Conservation (phyloP, 2,888 invertebrate species). For the Camponotus fellah region DNA sequence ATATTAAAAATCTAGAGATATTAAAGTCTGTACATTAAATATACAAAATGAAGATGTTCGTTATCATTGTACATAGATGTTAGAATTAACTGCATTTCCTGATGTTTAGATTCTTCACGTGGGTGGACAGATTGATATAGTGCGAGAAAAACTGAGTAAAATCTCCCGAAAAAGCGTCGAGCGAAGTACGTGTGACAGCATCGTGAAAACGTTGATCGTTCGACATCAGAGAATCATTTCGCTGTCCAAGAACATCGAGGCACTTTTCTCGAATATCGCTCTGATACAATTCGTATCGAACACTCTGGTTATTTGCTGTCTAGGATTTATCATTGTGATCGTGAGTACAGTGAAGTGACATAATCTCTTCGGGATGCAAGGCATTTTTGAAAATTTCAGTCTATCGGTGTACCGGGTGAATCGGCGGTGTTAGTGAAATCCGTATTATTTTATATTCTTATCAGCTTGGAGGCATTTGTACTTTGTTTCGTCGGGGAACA, state of each 20-base stretch:
- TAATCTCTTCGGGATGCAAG: neutral
- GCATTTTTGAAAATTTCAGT: slow-evolving; percentile 28
- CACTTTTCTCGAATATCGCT: slow-evolving; percentile 60
- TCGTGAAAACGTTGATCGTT: slow-evolving; percentile 46
- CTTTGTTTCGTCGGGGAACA: slow-evolving; percentile 33
- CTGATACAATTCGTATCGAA: slow-evolving; percentile 58
- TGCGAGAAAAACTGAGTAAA: slow-evolving; percentile 52
- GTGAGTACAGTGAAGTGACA: slow-evolving; percentile 54
- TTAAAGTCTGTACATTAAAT: neutral
- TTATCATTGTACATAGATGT: neutral
- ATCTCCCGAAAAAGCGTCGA: neutral
- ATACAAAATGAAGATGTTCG: no score
- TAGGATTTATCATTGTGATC: slow-evolving; percentile 59
- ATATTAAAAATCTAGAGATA: neutral
- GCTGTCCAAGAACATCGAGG: slow-evolving; percentile 58
- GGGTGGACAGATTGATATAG: slow-evolving; percentile 61
- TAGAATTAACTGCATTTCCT: neutral
- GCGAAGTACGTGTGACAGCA: neutral
- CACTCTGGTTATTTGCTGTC: slow-evolving; percentile 53
- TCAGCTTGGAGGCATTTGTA: slow-evolving; percentile 19
- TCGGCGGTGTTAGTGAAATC: slow-evolving; percentile 17
- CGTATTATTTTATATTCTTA: slow-evolving; percentile 30
- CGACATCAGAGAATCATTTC: slow-evolving; percentile 60
- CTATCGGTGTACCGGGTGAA: slow-evolving; percentile 13
- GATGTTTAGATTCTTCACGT: slow-evolving; percentile 59